Evolutionary conservation across 1,140 invertebrate genomes (phyloP), one percentile per base, ranked within the genome.

Genomic region (Bombus sibiricus): DNA sequence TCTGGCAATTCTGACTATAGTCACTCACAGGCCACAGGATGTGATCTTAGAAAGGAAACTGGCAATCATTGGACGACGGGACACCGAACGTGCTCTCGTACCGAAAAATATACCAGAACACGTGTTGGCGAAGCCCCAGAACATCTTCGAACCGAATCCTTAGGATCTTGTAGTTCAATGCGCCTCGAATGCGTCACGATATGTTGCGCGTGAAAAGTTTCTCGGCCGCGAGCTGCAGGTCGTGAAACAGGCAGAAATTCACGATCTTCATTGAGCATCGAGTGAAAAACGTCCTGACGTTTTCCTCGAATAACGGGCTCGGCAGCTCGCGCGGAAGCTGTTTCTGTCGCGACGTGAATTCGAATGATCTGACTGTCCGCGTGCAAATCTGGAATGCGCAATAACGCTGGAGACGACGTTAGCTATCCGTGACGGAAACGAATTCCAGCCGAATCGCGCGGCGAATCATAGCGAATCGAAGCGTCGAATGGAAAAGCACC

Each of bases 81-180:
- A 64, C 66, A 64, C 47, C 73, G 74, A 74, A 83, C 81, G 69
- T 37, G 41, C 47, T 68, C 25, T n/a, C 28, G n/a, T 75, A 47
- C 53, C 57, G 64, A 77, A 64, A 82, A 57, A 83, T 59, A 78
- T 74, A n/a, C n/a, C 68, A 69, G 75, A 74, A 79, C 75, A 74
- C 68, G 75, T 86, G 86, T 86, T 74, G 81, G 68, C 86, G 69
- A 84, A 84, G 68, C 73, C 69, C 69, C 86, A 79, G 75, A 87
- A 79, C 75, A 77, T 78, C 39, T 32, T 41, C 73, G 81, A 71
- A 22, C 81, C 22, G 81, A 86, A 83, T 83, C 81, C 85, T 86
- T 86, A 86, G 85, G 53, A 86, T 72, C 39, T 83, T 71, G 43
- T 66, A 37, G 83, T 79, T 72, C 66, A 80, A 81, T 43, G 83